Evolutionary conservation across 2,888 invertebrate genomes (phyloP).

Genomic region (Pilophorus perplexus): DNA sequence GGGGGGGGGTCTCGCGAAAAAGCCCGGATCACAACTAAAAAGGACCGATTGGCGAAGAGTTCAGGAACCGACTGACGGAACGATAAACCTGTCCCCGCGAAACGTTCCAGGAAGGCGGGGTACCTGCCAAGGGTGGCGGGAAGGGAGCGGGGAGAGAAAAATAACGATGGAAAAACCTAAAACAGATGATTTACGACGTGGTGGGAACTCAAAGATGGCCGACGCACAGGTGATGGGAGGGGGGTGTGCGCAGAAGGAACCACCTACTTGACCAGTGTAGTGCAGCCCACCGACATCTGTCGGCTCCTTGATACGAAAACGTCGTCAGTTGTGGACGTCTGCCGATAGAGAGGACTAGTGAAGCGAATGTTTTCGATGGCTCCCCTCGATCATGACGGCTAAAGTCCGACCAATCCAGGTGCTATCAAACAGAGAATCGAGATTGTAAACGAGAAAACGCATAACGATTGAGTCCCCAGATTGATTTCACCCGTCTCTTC

Average conservation of each 20-base stretch:
- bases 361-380: no score
- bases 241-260: constrained; percentile 30
- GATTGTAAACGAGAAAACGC: no score
- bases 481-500: no score
- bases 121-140: not conserved
- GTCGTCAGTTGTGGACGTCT: no score
- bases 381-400: no score
- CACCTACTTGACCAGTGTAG: constrained; percentile 17
- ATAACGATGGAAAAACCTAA: constrained; percentile 39
- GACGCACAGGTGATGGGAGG: not conserved
- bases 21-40: not conserved
- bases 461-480: no score
- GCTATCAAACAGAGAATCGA: no score
- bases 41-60: not conserved
- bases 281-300: constrained; percentile 39
- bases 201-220: constrained; percentile 44
- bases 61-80: not conserved
- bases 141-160: constrained; percentile 16
- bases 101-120: no score
- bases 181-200: constrained; percentile 43
- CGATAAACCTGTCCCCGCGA: constrained; percentile 3
- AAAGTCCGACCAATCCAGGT: no score
- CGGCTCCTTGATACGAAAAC: no score
- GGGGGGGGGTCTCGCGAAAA: not conserved
- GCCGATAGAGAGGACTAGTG: no score